phyloP scores from a whole-genome alignment of 2,888 invertebrate species.

The Pantelozetes paolii region DNA sequence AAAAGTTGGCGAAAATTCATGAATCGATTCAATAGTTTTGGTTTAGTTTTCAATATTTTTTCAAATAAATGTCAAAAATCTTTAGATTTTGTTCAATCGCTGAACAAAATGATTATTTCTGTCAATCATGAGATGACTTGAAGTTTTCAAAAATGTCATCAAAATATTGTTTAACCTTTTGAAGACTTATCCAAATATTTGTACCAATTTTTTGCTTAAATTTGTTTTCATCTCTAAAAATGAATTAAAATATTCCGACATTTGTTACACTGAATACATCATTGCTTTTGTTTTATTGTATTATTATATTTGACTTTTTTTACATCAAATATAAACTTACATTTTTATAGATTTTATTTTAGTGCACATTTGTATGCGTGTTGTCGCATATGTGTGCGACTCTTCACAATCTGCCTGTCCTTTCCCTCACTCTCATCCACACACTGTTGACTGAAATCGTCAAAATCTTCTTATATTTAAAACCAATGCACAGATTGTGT shows the following conservation, averaged over 20 bases:
- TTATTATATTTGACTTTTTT: background rate
- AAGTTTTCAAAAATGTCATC: no score
- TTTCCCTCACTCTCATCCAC: background rate
- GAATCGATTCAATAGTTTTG: no score
- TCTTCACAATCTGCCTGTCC: constrained; percentile 12
- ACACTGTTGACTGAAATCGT: background rate
- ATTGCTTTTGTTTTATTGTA: background rate
- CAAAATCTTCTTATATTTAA: constrained; percentile 11
- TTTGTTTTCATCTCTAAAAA: no score
- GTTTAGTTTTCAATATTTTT: no score
- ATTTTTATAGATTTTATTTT: constrained; percentile 28
- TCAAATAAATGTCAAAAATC: no score
- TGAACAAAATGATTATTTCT: no score
- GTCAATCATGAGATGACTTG: no score
- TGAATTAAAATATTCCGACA: background rate
- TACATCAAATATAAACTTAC: background rate
- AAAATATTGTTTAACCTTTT: no score
- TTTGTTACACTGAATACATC: background rate
- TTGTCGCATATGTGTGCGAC: constrained; percentile 16
- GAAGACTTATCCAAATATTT: no score
- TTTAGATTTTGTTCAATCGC: no score
- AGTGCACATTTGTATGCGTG: constrained; percentile 27
- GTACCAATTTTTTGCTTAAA: no score
- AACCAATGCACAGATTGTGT: constrained; percentile 26
- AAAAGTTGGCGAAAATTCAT: background rate